Conservation (phyloP, 2,888 invertebrate species). For the Conus canariensis region DNA sequence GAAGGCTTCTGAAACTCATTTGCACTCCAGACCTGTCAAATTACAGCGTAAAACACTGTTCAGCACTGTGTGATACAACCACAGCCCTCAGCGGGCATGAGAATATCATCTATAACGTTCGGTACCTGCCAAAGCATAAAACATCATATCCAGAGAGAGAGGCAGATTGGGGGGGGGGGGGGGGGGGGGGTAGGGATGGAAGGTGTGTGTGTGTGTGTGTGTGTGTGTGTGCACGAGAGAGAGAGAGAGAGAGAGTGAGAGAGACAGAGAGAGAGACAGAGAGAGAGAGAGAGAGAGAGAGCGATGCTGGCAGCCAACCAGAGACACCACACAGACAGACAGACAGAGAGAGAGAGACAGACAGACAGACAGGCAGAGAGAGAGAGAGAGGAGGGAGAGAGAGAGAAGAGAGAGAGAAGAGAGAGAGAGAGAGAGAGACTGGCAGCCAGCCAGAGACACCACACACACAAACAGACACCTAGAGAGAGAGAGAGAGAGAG, state of each 20-base stretch:
- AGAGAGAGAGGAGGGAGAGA: background rate
- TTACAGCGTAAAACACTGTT: too few species aligned
- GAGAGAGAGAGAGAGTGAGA: background rate
- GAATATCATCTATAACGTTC: too few species aligned
- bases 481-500: slow-evolving; percentile 18
- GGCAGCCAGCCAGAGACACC: too few species aligned
- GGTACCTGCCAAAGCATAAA: too few species aligned
- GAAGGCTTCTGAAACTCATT: too few species aligned
- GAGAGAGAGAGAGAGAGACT: background rate
- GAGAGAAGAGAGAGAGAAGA: background rate
- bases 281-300: slow-evolving; percentile 18
- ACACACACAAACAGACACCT: too few species aligned
- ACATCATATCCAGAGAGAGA: background rate
- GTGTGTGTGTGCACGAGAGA: background rate
- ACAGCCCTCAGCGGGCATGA: too few species aligned
- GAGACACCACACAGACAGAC: background rate
- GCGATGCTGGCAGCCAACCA: background rate
- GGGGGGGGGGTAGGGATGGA: background rate
- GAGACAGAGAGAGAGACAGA: background rate
- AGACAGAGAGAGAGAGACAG: background rate
- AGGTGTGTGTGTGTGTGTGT: background rate
- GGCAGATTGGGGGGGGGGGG: background rate
- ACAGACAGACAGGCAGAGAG: background rate
- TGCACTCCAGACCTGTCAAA: too few species aligned
- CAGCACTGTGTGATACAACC: too few species aligned